Conservation (phyloP, 1,140 invertebrate genomes). For the Leptoteleia sp. region DNA sequence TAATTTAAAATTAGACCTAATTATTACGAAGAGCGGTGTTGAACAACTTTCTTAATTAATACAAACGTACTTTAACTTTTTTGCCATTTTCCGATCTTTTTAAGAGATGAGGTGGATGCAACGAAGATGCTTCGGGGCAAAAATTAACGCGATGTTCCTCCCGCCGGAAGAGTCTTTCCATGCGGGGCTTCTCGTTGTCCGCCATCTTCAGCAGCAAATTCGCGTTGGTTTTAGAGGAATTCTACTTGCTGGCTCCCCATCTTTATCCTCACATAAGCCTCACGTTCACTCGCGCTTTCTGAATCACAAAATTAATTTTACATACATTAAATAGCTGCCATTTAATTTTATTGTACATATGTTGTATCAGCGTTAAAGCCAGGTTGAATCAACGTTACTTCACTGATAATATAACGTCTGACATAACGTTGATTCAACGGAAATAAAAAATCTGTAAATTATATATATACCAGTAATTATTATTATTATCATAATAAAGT, state of each 20-base stretch:
- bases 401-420: no score
- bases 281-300: no score
- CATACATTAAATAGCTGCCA: no score
- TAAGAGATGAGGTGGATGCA: slow-evolving; percentile 71
- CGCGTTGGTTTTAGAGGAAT: slow-evolving; percentile 69
- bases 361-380: no score
- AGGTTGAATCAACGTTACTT: no score
- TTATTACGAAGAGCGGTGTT: neutral
- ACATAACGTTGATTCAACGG: no score
- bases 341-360: no score
- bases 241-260: slow-evolving; percentile 70
- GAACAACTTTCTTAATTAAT: neutral
- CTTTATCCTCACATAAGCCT: slow-evolving; percentile 70
- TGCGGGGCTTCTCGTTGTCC: slow-evolving; percentile 54
- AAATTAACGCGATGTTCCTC: slow-evolving; percentile 74
- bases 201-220: slow-evolving; percentile 69
- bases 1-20: no score
- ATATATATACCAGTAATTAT: no score
- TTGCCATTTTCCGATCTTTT: slow-evolving; percentile 82
- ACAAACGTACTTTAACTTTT: slow-evolving; percentile 82
- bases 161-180: slow-evolving; percentile 71
- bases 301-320: no score
- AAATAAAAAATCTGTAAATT: no score
- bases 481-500: no score
- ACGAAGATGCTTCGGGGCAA: slow-evolving; percentile 76